Evolutionary conservation across 2,797 vertebrate genomes (phyloP).

Genomic region (Hippocampus kuda): DNA sequence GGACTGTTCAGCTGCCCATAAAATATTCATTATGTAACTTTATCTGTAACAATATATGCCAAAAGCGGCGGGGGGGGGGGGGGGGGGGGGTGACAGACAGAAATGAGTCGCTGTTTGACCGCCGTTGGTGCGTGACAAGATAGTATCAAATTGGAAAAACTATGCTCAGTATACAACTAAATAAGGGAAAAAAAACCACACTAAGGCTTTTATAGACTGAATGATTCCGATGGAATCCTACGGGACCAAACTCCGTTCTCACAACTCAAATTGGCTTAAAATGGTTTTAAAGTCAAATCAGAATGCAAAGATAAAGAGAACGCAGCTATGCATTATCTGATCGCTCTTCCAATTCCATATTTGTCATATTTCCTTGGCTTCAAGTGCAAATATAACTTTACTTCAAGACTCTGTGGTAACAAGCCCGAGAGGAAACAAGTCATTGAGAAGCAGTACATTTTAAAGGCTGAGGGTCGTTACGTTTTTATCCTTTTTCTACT

Average conservation of each 20-base stretch:
- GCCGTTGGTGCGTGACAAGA: neutral
- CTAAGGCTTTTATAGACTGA: too few species aligned
- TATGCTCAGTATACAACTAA: neutral
- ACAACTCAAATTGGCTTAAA: neutral
- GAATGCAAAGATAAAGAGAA: neutral
- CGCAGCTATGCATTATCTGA: neutral
- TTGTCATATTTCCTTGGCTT: neutral
- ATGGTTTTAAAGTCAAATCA: neutral
- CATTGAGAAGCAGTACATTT: too few species aligned
- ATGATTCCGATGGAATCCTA: neutral
- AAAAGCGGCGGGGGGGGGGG: slow-evolving; percentile 16
- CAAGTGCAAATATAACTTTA: neutral
- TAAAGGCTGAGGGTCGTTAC: too few species aligned
- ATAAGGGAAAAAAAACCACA: neutral
- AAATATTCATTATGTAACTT: slow-evolving; percentile 71
- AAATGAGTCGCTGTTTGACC: neutral
- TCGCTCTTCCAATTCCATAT: neutral
- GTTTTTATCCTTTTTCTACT: too few species aligned
- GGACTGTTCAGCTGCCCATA: slow-evolving; percentile 50
- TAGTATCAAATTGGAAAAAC: neutral
- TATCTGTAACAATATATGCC: slow-evolving; percentile 51
- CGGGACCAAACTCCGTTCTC: neutral
- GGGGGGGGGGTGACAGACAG: slow-evolving; percentile 11
- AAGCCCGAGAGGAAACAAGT: too few species aligned
- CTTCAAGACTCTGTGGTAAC: too few species aligned